Evolutionary conservation across 2,888 invertebrate species (phyloP), one percentile per base, ranked within the genome.

Genomic region (Lochmaea capreae): DNA sequence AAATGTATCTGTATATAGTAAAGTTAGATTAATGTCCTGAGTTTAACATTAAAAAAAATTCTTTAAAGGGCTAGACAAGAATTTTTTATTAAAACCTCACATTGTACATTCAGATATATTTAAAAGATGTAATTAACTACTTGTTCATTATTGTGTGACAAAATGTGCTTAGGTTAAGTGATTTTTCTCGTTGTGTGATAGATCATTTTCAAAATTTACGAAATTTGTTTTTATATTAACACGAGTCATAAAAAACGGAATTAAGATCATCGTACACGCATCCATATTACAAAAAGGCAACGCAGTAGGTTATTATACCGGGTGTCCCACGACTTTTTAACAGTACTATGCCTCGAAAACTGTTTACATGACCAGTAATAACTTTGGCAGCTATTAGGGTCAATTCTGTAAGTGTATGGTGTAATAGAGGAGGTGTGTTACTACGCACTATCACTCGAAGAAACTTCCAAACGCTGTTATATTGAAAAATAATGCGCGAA

Each of bases 21-120:
- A 61, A 11, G 12, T 61, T 61, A 61, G 14, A 33, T 12, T 26
- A 11, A 26, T n/a, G 3, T 14, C 33, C 14, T 26, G 3, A n/a
- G 11, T 61, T 33, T n/a, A n/a, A n/a, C n/a, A n/a, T n/a, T n/a
- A n/a, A n/a, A 46, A 46, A 46, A 46, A 46, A 46, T 4, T 49
- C 1, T 43, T 12, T 12, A 3, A 49, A 49, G 12, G 46, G 46
- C 46, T 46, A 4, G 46, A 11, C 46, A 46, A 46, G 54, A 16
- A 57, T n/a, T 57, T 57, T 16, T 57, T 8, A 22, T 57, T 57
- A 22, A 18, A 11, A 54, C 6, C 54, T 18, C 54, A 54, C 18
- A 58, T 62, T 72, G 74, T 76, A 62, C 67, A 74, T 73, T 58
- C 69, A 8, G 26, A 70, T 63, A 54, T 63, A 70, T 54, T 70